phyloP scores from a whole-genome alignment of 1,140 invertebrate species.

The Drosophila seguyi region DNA sequence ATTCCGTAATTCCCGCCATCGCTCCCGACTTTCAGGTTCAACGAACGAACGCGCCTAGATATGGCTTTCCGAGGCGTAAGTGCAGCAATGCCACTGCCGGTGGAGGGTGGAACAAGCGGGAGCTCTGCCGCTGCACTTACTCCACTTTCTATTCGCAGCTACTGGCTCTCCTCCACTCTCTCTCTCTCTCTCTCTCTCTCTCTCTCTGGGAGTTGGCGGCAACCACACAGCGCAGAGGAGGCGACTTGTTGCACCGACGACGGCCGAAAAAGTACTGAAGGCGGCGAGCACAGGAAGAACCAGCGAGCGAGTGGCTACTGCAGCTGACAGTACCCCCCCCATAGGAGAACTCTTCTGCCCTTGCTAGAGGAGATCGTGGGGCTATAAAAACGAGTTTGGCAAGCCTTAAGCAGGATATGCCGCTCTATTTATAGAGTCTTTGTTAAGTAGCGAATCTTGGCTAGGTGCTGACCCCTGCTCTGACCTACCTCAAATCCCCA shows the following conservation, averaged over 20 bases:
- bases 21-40: conserved; percentile 38
- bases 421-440: conserved; percentile 19
- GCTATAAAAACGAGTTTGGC: conserved; percentile 20
- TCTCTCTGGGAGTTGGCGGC: conserved; percentile 35
- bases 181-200: conserved; percentile 29
- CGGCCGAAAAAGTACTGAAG: conserved; percentile 63
- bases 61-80: conserved; percentile 13
- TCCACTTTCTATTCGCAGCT: conserved; percentile 65
- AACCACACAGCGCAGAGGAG: conserved; percentile 24
- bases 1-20: conserved; percentile 8
- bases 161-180: conserved; percentile 30
- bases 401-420: conserved; percentile 12
- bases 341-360: conserved; percentile 37
- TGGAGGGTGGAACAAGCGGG: conserved; percentile 5
- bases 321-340: too few relatives aligned
- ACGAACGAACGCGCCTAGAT: conserved; percentile 45
- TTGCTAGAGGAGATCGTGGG: conserved; percentile 17
- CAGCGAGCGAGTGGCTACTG: conserved; percentile 14
- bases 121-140: conserved; percentile 63
- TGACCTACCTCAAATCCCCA: conserved; percentile 14
- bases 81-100: conserved; percentile 17
- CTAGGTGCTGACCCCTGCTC: not conserved
- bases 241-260: conserved; percentile 75
- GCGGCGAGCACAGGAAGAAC: conserved; percentile 71
- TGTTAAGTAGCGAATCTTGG: not conserved